Conservation (phyloP, 2,888 invertebrate species). For the Drymonia ruficornis region DNA sequence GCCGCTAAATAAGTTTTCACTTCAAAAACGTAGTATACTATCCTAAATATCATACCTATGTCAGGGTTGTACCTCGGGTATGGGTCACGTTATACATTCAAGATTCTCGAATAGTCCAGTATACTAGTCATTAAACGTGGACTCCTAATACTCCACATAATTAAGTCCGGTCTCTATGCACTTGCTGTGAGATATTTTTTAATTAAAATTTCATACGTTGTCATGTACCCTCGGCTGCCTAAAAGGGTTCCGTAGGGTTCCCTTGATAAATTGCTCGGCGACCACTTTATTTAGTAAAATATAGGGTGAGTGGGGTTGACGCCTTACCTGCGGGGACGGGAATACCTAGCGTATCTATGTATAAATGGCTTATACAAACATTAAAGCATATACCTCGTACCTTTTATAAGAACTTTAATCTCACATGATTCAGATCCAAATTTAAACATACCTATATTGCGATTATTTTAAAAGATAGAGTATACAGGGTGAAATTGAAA, state of each 20-base stretch:
- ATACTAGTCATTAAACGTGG: slow-evolving; percentile 8
- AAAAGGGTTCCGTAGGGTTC: slow-evolving; percentile 24
- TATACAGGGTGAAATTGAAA: too few relatives aligned
- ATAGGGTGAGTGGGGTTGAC: slow-evolving; percentile 24
- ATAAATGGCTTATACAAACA: neutral
- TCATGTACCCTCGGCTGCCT: slow-evolving; percentile 13
- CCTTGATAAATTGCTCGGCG: slow-evolving; percentile 30
- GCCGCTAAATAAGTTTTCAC: too few relatives aligned
- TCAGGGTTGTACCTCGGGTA: neutral
- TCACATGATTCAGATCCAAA: too few relatives aligned
- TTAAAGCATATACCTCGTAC: too few relatives aligned
- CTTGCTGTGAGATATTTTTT: slow-evolving; percentile 16
- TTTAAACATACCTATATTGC: too few relatives aligned
- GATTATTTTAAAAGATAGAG: too few relatives aligned
- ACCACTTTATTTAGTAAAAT: slow-evolving; percentile 33
- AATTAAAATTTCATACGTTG: slow-evolving; percentile 28
- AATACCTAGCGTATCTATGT: neutral
- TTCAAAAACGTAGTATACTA: too few relatives aligned
- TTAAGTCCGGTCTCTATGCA: slow-evolving; percentile 11
- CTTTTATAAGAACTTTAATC: too few relatives aligned
- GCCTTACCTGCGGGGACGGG: neutral
- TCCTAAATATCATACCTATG: too few relatives aligned
- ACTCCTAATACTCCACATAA: slow-evolving; percentile 15
- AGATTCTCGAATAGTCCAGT: neutral
- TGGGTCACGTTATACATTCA: neutral